Conservation (phyloP, 2,113 vertebrate species). For the Nestor notabilis region DNA sequence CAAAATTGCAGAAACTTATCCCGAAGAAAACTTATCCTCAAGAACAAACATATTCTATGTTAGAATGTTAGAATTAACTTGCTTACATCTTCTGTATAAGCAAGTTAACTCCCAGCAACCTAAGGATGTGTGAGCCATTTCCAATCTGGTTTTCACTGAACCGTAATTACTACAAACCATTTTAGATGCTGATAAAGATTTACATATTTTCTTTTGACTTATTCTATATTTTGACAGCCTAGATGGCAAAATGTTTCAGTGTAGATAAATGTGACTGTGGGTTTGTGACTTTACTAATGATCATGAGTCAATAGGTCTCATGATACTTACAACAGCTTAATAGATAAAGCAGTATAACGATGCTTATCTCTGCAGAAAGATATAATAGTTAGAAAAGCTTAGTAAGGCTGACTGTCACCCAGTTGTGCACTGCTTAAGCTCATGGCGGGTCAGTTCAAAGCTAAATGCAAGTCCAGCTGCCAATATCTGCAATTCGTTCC, state of each 20-base stretch:
- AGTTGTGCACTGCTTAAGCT: background rate
- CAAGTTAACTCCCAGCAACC: background rate
- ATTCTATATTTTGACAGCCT: constrained; percentile 48
- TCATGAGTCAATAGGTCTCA: constrained; percentile 56
- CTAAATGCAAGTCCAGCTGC: background rate
- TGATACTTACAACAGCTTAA: constrained; percentile 32
- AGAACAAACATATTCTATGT: background rate
- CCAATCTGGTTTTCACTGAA: background rate
- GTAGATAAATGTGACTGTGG: constrained; percentile 49
- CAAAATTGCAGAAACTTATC: background rate
- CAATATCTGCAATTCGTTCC: background rate
- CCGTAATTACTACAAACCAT: background rate
- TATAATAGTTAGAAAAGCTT: background rate
- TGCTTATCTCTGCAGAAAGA: constrained; percentile 14
- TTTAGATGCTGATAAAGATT: background rate
- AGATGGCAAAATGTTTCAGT: constrained; percentile 38
- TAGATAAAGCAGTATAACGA: constrained; percentile 33
- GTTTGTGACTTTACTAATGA: constrained; percentile 32
- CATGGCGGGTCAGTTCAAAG: background rate
- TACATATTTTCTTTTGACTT: constrained; percentile 15
- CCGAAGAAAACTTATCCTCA: background rate
- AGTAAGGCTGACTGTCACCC: background rate
- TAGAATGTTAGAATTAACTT: background rate
- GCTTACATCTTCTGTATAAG: background rate
- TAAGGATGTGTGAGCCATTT: background rate